These are phyloP conservation scores for Habroteleia sp. DNA, from an alignment of 2,888 invertebrate genomes.

Conservation along the genomic window DNA sequence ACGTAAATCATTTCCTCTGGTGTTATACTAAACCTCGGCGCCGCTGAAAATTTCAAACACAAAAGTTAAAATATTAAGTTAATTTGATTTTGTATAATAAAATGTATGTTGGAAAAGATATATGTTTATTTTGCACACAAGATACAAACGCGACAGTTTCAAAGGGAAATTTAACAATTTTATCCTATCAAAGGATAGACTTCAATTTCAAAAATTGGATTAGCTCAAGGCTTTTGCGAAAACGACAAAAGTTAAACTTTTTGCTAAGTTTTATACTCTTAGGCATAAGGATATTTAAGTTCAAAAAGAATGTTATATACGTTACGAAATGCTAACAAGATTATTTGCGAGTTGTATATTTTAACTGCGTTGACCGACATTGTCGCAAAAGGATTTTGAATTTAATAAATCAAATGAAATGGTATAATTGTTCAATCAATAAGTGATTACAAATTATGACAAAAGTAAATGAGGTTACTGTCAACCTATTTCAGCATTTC, in stretches of 20 bases:
- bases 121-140: conserved; percentile 5
- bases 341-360: conserved; percentile 3
- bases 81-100: no score
- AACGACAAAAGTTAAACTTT: conserved; percentile 20
- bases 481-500: conserved; percentile 2
- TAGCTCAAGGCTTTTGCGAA: conserved; percentile 8
- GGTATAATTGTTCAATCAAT: conserved; percentile 12
- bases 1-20: conserved; percentile 98
- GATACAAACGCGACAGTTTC: not conserved
- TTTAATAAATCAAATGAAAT: conserved; percentile 8
- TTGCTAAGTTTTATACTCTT: conserved; percentile 15
- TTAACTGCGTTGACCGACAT: not conserved
- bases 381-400: not conserved
- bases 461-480: conserved; percentile 1
- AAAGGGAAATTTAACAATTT: conserved; percentile 8
- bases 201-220: conserved; percentile 33
- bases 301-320: conserved; percentile 13
- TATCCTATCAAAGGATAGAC: conserved; percentile 6
- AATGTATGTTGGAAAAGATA: no score
- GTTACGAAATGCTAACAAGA: no score
- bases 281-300: conserved; percentile 25
- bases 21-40: conserved; percentile 96
- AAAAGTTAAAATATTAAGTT: not conserved
- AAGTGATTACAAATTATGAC: conserved; percentile 17
- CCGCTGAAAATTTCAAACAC: conserved; percentile 83